Percentiles rank a stretch among this genome's conserved stretches.
These are phyloP conservation scores for Zoanthus sociatus DNA, from an alignment of 92 coral and sea anemone species.

Conservation along the genomic window DNA sequence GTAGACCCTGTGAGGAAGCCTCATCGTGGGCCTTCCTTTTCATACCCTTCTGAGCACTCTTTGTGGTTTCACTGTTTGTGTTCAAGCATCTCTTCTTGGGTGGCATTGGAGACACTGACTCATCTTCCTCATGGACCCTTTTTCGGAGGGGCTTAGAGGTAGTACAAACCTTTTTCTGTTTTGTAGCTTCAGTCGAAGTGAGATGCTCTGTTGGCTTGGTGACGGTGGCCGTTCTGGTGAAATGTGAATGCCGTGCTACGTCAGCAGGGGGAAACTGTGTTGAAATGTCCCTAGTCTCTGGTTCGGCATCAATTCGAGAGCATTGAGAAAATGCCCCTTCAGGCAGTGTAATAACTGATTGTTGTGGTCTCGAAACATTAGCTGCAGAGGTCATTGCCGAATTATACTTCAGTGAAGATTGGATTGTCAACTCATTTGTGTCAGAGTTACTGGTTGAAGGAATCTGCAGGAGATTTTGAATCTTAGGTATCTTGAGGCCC, in stretches of 20 bases:
- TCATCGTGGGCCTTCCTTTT: constrained; percentile 29
- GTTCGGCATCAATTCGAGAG: neutral
- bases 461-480: neutral
- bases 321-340: neutral
- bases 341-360: neutral
- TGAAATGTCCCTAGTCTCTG: neutral
- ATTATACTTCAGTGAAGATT: neutral
- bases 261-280: neutral
- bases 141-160: constrained; percentile 21
- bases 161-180: neutral
- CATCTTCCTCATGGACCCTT: constrained; percentile 16
- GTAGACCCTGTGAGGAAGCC: constrained; percentile 25
- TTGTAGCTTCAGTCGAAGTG: neutral
- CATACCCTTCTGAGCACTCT: constrained; percentile 1
- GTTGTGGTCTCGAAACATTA: neutral
- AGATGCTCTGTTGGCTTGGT: neutral
- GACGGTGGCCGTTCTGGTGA: neutral
- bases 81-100: constrained; percentile 22
- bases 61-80: neutral
- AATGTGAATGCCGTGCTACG: neutral
- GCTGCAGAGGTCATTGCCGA: neutral
- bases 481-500: constrained; percentile 26
- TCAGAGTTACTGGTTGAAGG: neutral
- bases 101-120: neutral
- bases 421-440: neutral